Base-by-base conservation (phyloP, 1,140 invertebrate genomes). In the Gonioctena quinquepunctata region DNA sequence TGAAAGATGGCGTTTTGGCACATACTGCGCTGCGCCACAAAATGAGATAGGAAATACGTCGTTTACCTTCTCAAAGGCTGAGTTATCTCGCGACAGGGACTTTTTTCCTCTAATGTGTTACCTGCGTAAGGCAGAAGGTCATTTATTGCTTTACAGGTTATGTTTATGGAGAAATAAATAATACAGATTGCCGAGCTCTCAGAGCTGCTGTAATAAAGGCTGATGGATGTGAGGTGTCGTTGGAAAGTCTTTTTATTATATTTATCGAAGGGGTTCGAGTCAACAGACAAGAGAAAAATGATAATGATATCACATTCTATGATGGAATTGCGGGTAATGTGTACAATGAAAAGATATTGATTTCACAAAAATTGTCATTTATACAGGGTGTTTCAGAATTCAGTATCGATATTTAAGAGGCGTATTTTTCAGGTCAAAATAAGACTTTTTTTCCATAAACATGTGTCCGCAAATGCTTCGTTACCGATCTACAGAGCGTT, bases 151-250 rank as follows among this genome's bases (percentile, higher is more conserved):
- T 22, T 65, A 65, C 48, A 65, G 62, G 62, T 65, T 65, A 65
- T 65, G 62, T 65, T 65, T 65, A 65, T 65, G 42, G 62, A 16
- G 42, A 26, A 65, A 65, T 65, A 65, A 65, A 65, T 65, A 65
- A 65, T 65, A 65, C 48, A 65, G 62, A 50, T 54, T 65, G 62
- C 62, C 21, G 6, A 50, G 8, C 8, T 65, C 25, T 65, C 52
- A 13, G 7, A 65, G 6, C 23, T 11, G 28, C 11, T 7, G 18
- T 52, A 33, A 65, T 65, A 65, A 65, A 54, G 62, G 16, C 16
- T 25, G 48, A 65, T 23, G 48, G 48, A 65, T 65, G 62, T n/a
- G 13, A 13, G 2, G 33, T 42, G 13, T 42, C 33, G 33, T 13
- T 21, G 48, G 23, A 33, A 16, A 25, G 19, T 21, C 21, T 62